Evolutionary conservation across 1,140 invertebrate genomes (phyloP).

Genomic region (Luehdorfia chinensis): DNA sequence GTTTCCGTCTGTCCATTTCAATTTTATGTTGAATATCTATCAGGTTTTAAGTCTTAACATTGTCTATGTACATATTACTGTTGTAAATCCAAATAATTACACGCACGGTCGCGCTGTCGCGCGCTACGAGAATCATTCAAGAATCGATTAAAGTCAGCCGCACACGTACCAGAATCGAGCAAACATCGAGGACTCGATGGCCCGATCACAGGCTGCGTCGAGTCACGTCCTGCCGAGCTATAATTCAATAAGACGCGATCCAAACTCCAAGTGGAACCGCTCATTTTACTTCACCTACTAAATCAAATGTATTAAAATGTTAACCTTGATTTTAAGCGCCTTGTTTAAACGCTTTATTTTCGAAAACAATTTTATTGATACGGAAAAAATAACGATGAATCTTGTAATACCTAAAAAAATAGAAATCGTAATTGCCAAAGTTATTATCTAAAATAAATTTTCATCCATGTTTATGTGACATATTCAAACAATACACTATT

Average conservation of each 20-base stretch:
- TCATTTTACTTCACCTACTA: conserved; percentile 32
- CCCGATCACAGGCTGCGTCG: conserved; percentile 34
- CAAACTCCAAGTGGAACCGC: conserved; percentile 47
- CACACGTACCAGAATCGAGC: conserved; percentile 53
- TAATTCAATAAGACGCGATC: conserved; percentile 66
- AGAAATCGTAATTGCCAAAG: too few species aligned
- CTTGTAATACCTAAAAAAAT: too few species aligned
- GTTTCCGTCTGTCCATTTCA: conserved; percentile 22
- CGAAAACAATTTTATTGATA: too few species aligned
- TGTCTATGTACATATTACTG: not conserved
- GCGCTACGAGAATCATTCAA: conserved; percentile 51
- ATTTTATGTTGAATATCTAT: conserved; percentile 10
- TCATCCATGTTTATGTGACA: too few species aligned
- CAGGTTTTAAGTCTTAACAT: conserved; percentile 1
- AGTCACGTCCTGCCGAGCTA: conserved; percentile 50
- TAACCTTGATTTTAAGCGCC: not conserved
- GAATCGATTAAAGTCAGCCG: conserved; percentile 56
- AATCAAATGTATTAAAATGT: conserved; percentile 8
- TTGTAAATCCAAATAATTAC: conserved; percentile 32
- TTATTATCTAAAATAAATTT: too few species aligned
- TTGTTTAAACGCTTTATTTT: too few species aligned
- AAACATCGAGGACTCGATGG: conserved; percentile 49
- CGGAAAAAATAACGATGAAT: not conserved
- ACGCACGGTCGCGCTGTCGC: conserved; percentile 28
- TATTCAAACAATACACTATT: too few species aligned